A percentile compares a stretch with the other conserved stretches of the same genome.
phyloP scores from a whole-genome alignment of 2,797 vertebrate species.

The Manis javanica region DNA sequence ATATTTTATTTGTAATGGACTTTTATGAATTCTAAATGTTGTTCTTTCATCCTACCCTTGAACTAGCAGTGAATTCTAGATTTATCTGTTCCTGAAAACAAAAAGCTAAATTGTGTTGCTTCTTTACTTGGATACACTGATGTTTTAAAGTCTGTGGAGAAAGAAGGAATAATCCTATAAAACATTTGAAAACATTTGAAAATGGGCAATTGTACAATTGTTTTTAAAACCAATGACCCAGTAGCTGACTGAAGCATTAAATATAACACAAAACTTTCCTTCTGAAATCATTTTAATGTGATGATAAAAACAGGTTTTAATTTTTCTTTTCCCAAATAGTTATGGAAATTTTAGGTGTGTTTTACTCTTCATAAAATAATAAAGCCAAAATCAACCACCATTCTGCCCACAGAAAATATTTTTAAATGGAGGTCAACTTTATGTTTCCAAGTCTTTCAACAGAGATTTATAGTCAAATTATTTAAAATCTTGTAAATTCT shows the following conservation, averaged over 20 bases:
- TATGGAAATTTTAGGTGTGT: not conserved
- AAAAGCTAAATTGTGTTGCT: not conserved
- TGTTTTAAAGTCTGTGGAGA: not conserved
- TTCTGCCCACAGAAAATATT: too few species aligned
- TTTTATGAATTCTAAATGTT: not conserved
- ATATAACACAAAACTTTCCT: not conserved
- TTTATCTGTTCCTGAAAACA: not conserved
- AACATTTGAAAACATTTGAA: not conserved
- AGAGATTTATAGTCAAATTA: not conserved
- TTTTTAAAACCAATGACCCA: not conserved
- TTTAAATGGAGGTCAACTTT: not conserved
- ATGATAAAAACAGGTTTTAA: not conserved
- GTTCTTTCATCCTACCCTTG: not conserved
- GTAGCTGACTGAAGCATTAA: not conserved
- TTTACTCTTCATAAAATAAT: not conserved
- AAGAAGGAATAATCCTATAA: not conserved
- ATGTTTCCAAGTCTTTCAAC: not conserved
- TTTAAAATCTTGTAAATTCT: not conserved
- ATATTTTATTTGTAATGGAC: slow-evolving; percentile 10
- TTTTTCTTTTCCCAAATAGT: not conserved
- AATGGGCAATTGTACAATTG: not conserved
- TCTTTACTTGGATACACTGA: not conserved
- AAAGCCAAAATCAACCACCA: not conserved
- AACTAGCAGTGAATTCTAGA: not conserved
- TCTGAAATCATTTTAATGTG: not conserved